Conservation (phyloP, 2,797 vertebrate genomes). For the Margarornis squamiger region DNA sequence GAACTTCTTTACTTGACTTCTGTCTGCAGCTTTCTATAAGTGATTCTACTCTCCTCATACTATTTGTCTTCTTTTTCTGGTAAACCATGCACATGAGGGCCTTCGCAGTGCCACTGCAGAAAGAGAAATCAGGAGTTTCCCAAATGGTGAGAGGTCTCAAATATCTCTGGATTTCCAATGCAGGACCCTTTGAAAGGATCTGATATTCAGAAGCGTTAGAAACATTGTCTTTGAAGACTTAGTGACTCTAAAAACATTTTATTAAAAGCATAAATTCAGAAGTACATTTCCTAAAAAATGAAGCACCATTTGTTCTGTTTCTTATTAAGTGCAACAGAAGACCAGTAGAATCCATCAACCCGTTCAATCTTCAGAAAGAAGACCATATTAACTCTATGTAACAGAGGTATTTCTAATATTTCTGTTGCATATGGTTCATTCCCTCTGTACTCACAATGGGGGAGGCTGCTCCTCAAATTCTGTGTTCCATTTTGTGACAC, state of each 20-base stretch:
- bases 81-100: background rate
- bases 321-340: background rate
- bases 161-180: background rate
- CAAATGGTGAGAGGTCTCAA: background rate
- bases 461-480: background rate
- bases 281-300: background rate
- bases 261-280: background rate
- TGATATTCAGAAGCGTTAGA: background rate
- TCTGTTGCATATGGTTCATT: rapidly evolving
- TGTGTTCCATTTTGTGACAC: background rate
- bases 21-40: background rate
- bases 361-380: background rate
- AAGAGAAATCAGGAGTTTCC: background rate
- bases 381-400: background rate
- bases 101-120: background rate
- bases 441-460: too few relatives aligned
- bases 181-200: background rate
- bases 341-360: background rate
- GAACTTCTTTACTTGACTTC: background rate
- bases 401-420: background rate
- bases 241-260: background rate
- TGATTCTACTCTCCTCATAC: background rate
- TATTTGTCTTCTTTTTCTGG: background rate
- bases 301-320: background rate
- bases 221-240: background rate